These are phyloP conservation scores for Dynastes hyllus DNA, from an alignment of 2,888 invertebrate species.

Conservation along the genomic window DNA sequence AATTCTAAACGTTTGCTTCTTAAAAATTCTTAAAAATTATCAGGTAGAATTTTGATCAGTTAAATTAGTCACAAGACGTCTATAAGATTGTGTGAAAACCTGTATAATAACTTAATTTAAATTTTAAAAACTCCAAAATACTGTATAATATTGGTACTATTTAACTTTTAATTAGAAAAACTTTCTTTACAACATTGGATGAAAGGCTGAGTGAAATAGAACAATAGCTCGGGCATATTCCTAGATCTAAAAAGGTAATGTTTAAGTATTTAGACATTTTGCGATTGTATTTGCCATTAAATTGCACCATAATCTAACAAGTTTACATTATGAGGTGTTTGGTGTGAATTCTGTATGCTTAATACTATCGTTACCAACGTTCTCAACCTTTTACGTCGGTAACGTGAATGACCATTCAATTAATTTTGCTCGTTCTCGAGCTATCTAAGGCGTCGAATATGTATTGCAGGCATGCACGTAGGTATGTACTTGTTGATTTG, in stretches of 20 bases:
- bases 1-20: too few species aligned
- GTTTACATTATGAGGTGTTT: background rate
- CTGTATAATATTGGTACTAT: too few species aligned
- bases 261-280: background rate
- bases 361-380: background rate
- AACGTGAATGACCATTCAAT: conserved; percentile 21
- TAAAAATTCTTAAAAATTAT: too few species aligned
- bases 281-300: background rate
- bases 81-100: too few species aligned
- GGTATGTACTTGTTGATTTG: background rate
- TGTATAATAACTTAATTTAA: too few species aligned
- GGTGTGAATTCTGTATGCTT: background rate
- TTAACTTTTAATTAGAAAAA: too few species aligned
- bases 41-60: too few species aligned
- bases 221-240: background rate
- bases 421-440: background rate
- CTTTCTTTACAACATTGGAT: too few species aligned
- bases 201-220: too few species aligned
- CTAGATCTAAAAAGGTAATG: background rate
- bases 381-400: background rate
- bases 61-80: too few species aligned
- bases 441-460: too few species aligned
- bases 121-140: too few species aligned
- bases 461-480: background rate
- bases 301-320: background rate